These are phyloP conservation scores for Lithobates sylvaticus DNA, from an alignment of 2,797 vertebrate species.

Conservation along the genomic window DNA sequence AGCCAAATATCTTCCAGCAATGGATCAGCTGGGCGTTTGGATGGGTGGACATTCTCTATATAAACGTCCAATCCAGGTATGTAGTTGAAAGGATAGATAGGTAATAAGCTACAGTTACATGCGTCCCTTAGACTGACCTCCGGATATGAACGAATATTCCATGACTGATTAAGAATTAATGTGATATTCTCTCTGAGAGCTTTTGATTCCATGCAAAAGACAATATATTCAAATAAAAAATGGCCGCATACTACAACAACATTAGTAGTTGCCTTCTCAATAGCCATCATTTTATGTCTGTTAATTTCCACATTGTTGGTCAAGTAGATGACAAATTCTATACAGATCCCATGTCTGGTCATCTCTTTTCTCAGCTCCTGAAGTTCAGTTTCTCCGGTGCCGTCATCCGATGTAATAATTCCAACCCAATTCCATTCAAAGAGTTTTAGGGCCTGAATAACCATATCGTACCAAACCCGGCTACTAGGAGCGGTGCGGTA, in stretches of 20 bases:
- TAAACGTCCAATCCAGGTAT: neutral
- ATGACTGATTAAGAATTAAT: neutral
- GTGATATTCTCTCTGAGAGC: conserved; percentile 7
- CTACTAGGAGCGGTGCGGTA: conserved; percentile 1
- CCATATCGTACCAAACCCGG: neutral
- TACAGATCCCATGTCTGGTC: conserved; percentile 10
- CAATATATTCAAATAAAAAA: neutral
- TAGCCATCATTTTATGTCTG: neutral
- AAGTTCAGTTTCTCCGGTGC: conserved; percentile 14
- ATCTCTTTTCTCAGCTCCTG: neutral
- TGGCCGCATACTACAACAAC: conserved; percentile 4
- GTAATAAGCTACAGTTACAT: conserved; percentile 4
- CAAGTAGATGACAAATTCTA: conserved; percentile 31
- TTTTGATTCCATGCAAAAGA: neutral
- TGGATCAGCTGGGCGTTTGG: neutral
- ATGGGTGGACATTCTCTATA: neutral
- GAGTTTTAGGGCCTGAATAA: neutral
- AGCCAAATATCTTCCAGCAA: conserved; percentile 25
- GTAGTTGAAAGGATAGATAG: no score
- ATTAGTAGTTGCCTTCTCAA: neutral
- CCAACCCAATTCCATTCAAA: conserved; percentile 35
- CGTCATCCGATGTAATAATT: neutral
- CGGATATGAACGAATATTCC: neutral
- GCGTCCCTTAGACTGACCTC: neutral
- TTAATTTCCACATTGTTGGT: neutral